Percentiles rank a stretch among this genome's conserved stretches.
Evolutionary conservation across 2,113 vertebrate genomes (phyloP).

Genomic region (Phainopepla nitens): DNA sequence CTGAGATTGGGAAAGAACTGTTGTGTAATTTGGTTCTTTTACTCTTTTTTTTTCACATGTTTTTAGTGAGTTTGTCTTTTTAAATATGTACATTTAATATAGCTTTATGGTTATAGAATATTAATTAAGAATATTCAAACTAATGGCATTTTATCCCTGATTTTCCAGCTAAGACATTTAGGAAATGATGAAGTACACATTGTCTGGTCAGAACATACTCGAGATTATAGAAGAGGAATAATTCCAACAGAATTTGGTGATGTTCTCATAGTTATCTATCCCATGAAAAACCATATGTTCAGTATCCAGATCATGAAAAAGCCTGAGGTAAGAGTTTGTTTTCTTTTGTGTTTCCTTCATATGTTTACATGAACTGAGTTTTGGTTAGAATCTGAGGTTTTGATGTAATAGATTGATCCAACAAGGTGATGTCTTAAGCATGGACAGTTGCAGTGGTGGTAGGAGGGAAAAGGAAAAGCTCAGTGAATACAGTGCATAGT

Average conservation of each 20-base stretch:
- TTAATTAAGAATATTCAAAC: background rate
- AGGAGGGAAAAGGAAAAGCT: background rate
- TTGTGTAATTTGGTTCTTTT: background rate
- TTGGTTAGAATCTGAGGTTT: background rate
- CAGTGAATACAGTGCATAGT: background rate
- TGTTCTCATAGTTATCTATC: slow-evolving; percentile 97
- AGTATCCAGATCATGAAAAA: slow-evolving; percentile 99
- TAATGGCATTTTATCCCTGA: slow-evolving; percentile 8
- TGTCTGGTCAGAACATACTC: slow-evolving; percentile 96
- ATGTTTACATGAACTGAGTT: background rate
- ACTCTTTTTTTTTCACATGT: background rate
- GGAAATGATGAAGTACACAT: slow-evolving; percentile 99
- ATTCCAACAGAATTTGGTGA: slow-evolving; percentile 99
- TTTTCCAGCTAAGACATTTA: slow-evolving; percentile 90
- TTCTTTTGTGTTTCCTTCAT: background rate
- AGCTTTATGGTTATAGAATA: background rate
- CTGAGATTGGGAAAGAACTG: background rate
- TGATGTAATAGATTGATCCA: background rate
- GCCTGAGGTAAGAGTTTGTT: slow-evolving; percentile 82
- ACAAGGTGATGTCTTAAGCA: background rate
- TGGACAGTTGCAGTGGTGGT: background rate
- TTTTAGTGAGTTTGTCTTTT: background rate
- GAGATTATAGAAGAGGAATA: slow-evolving; percentile 96
- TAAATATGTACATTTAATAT: background rate
- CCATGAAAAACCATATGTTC: slow-evolving; percentile 99